Base-by-base conservation (phyloP, 1,140 invertebrate genomes). In the Drepana arcuata region DNA sequence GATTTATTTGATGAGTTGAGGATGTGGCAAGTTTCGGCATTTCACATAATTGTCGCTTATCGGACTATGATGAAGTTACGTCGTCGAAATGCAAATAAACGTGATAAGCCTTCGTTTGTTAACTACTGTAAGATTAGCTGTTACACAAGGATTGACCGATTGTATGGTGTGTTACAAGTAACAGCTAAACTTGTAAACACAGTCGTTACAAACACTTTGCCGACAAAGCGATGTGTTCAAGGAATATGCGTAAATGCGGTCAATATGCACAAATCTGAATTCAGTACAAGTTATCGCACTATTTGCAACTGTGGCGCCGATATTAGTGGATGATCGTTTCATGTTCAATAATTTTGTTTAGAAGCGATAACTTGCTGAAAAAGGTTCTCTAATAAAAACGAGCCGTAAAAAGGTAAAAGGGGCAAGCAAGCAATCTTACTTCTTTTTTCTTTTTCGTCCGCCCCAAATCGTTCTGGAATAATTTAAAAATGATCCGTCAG, bases 371-470 rank as follows among this genome's bases (percentile, higher is more conserved):
- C 78, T 82, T 79, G 74, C 57, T 72, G 30, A 46, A 6, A 39
- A 54, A 57, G 46, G 61, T 62, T 60, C 51, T 70, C 68, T 77
- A 79, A 68, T 54, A 55, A 63, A 68, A 78, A 82, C 63, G 74
- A 82, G 78, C 69, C 57, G 61, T 77, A 79, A 79, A 75, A 64
- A 77, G 63, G 72, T 77, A 77, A 68, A 79, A 26, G 72, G 78
- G 75, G 75, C 75, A 80, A 80, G 70, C 78, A 80, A 83, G 73
- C 82, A 86, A 79, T 92, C 93, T 94, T 94, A 94, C 92, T 94
- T 94, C 92, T 93, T 94, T 94, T 92, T 94, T 93, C 91, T 94
- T 93, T 93, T 93, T 94, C 92, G 92, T 93, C 90, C 92, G 91
- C 91, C 92, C 92, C 91, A 91, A 92, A 91, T 89, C 90, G 87